phyloP scores from a whole-genome alignment of 2,113 vertebrate genomes.

The Rhynchopsitta pachyrhyncha region DNA sequence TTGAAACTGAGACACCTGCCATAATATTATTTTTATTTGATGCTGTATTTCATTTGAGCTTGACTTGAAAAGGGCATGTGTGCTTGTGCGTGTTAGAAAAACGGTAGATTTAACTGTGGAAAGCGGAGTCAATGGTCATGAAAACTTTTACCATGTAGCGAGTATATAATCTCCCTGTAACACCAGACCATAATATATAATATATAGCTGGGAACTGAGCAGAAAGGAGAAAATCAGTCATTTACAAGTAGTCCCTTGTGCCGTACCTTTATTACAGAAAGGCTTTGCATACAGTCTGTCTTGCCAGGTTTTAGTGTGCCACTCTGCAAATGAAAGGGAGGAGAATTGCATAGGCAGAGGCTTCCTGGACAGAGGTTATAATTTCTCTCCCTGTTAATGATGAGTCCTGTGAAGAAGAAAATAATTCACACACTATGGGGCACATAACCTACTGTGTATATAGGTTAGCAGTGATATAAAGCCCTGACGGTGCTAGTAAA shows the following conservation, averaged over 20 bases:
- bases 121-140: slow-evolving; percentile 26
- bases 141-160: slow-evolving; percentile 48
- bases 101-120: not conserved
- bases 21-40: slow-evolving; percentile 35
- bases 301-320: not conserved
- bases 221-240: slow-evolving; percentile 54
- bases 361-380: not conserved
- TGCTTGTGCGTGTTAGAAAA: not conserved
- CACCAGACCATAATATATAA: slow-evolving; percentile 7
- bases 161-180: slow-evolving; percentile 22
- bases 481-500: not conserved
- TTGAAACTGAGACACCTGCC: slow-evolving; percentile 21
- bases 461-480: not conserved
- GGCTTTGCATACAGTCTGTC: not conserved
- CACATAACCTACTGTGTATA: accelerated
- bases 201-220: not conserved
- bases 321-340: slow-evolving; percentile 17
- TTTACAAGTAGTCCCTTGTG: slow-evolving; percentile 37
- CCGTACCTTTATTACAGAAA: not conserved
- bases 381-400: slow-evolving; percentile 21
- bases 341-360: not conserved
- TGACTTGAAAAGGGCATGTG: not conserved
- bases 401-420: not conserved
- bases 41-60: slow-evolving; percentile 18
- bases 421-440: not conserved